Evolutionary conservation across 2,113 vertebrate genomes (phyloP), one percentile per base, ranked within the genome.

Genomic region (Apistogramma diplotaenia): DNA sequence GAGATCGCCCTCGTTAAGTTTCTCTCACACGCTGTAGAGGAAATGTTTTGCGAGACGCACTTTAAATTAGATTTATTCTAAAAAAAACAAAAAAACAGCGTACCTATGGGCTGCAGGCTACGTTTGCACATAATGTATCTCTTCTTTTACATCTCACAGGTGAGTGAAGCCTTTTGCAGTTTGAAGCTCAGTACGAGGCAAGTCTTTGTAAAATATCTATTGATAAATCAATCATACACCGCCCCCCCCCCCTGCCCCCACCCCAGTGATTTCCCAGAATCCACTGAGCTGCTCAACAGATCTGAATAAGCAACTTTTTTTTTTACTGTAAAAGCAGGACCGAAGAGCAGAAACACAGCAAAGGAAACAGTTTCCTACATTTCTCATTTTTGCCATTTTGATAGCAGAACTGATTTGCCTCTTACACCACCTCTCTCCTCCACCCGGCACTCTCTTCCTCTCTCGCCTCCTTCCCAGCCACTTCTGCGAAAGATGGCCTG

Each of bases 401-500:
- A 61, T 77, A 79, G 62, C 79, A 70, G 73, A 85, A 84, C 78
- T 89, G 73, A 85, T 82, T 70, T 4, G 1, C 77, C 43, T 83
- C 58, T 76, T 54, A 85, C 84, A 81, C 80, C 82, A 67, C 76
- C 37, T 25, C 77, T 9, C 76, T 49, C 62, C 62, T 43, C 40
- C 40, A 13, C 13, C 49, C 31, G 46, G 43, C 78, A 12, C 40
- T 21, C 40, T 59, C 31, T 9, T 13, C 65, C 73, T 46, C 71
- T 37, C 58, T 16, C 59, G 54, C 80, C 80, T 74, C 70, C 62
- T 56, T 79, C 70, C 19, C 46, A 71, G 61, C 76, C 87, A 89
- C 91, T 94, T 86, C 83, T 92, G 76, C 82, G 86, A 88, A 77
- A 89, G 90, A 93, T 92, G 90, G 86, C 84, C 87, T 74, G 79